Base-by-base conservation (phyloP, 2,113 vertebrate species). In the Labeo rohita region DNA sequence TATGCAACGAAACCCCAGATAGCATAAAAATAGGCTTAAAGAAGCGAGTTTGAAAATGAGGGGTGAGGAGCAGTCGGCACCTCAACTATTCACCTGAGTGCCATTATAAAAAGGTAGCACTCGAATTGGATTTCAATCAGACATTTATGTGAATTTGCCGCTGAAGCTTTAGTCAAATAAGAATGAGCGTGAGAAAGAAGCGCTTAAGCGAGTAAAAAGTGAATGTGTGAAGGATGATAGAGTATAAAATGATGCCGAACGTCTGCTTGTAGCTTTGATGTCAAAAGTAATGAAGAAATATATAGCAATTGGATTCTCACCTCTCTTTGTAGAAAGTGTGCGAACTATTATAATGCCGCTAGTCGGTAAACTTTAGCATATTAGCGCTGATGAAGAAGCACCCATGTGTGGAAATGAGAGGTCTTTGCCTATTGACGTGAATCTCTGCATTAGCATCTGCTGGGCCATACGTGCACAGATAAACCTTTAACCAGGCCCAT, bases 401-500 rank as follows among this genome's bases (percentile, higher is more conserved):
- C 88, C 65, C 61, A 89, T 76, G 89, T 91, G 90, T 79, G 89
- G 86, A 89, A 91, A 91, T 63, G 82, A 88, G 81, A 52, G 76
- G 70, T 76, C 88, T 85, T 84, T 90, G 88, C 90, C 82, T 87
- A 59, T 84, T 34, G 89, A 90, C 90, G 91, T 92, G 90, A 86
- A 85, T 87, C 91, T 89, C 86, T 63, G 90, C 90, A 92, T 92
- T 89, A 94, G 91, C 94, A 95, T 94, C 94, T 95, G 94, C 91
- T 91, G 83, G 89, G 89, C 93, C 94, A 94, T 94, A 93, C 89
- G 91, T 93, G 86, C 50, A 87, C 84, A 91, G 92, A 92, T 92
- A 92, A 93, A 90, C 91, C 91, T 89, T 91, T 90, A 92, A 90
- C 89, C 85, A 90, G 86, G 72, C 16, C 28, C 66, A 94, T 94